Evolutionary conservation across 2,113 vertebrate species (phyloP), one percentile per base, ranked within the genome.

Genomic region (Entelurus aequoreus): DNA sequence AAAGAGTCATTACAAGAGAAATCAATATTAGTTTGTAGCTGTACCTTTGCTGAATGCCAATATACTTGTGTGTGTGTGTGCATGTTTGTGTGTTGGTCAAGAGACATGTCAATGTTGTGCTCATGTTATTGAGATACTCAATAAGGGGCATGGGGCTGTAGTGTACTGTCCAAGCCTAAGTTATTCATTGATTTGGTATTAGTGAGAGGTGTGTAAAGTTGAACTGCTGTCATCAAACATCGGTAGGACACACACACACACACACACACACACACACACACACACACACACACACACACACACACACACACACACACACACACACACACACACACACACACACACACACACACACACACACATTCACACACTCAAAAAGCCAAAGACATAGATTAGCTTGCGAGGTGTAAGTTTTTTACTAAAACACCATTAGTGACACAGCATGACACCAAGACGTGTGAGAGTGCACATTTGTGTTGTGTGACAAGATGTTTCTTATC

Each of bases 161-260:
- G 62, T 57, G 61, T 13, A 60, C 7, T 52, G 38, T 74, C 28
- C 57, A 72, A 48, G n/a, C n/a, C 52, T 0, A 8, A 49, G 50
- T 59, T 14, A 12, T 57, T 51, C 67, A 84, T 83, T 78, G 74
- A 78, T 76, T 62, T 62, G 49, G 44, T 28, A 64, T 72, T 57
- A 46, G 12, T 50, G 47, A 60, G 40, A 55, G 44, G 59, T 46
- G 1, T 63, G 44, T 53, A 42, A 57, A 40, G 60, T 54, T 66
- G 42, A 53, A 28, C 6, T 63, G 6, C 28, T 71, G 57, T 66
- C 21, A 48, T 51, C 58, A 46, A 63, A 68, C 54, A 35, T 9
- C 50, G 55, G 52, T 59, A 11, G 7, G 28, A 65, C n/a, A 4
- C 53, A 40, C 47, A 49, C 52, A 63, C 10, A 55, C 48, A 2